phyloP scores from a whole-genome alignment of 2,888 invertebrate species.

The Aphodius sticticus region DNA sequence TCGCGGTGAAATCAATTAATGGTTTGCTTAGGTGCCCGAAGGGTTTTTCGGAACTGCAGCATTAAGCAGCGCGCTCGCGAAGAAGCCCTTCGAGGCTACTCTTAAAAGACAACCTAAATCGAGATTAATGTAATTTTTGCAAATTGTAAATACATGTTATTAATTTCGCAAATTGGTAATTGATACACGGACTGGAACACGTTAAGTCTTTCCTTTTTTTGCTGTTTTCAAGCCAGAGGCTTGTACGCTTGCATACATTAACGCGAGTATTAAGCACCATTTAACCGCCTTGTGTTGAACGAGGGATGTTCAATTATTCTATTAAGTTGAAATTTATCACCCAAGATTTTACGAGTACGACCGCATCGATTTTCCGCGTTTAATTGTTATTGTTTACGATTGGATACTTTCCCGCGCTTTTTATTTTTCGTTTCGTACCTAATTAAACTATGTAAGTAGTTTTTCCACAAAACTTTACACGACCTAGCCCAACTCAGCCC shows the following conservation, averaged over 20 bases:
- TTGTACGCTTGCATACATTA: slow-evolving; percentile 55
- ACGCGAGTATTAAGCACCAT: slow-evolving; percentile 27
- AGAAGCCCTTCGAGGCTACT: background rate
- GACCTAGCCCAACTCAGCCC: too few species aligned
- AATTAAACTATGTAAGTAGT: too few species aligned
- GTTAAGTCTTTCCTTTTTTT: slow-evolving; percentile 18
- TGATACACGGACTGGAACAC: slow-evolving; percentile 32
- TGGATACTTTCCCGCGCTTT: background rate
- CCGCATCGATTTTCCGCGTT: background rate
- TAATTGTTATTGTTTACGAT: background rate
- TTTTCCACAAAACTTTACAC: too few species aligned
- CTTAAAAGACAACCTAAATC: background rate
- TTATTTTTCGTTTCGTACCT: too few species aligned
- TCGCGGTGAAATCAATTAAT: background rate
- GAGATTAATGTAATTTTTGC: slow-evolving; percentile 32
- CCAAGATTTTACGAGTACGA: background rate
- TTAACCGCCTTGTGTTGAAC: background rate
- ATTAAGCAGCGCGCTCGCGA: background rate
- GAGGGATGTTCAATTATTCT: slow-evolving; percentile 10
- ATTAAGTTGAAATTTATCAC: slow-evolving; percentile 8
- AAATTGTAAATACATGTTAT: slow-evolving; percentile 36
- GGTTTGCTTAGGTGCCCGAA: background rate
- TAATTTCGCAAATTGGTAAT: slow-evolving; percentile 37
- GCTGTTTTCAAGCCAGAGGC: slow-evolving; percentile 44
- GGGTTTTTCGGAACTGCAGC: background rate